These are phyloP conservation scores for Machaerirhynchus nigripectus DNA, from an alignment of 2,113 vertebrate species.

Conservation along the genomic window DNA sequence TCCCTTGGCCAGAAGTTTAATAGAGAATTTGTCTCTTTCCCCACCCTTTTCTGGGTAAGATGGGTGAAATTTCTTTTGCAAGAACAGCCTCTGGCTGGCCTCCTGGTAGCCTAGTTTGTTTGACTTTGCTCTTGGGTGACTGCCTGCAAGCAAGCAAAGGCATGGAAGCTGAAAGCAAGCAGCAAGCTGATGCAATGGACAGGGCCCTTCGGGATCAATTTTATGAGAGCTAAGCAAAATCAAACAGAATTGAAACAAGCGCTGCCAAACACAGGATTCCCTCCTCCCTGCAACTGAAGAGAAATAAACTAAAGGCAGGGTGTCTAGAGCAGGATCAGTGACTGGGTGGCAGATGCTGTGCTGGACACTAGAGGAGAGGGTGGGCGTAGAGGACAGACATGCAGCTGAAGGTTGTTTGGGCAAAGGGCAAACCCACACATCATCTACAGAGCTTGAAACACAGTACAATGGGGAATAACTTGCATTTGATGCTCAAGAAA, in stretches of 20 bases:
- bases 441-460: neutral
- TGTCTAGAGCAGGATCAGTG: neutral
- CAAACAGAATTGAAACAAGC: slow-evolving; percentile 6
- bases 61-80: slow-evolving; percentile 56
- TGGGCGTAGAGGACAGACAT: neutral
- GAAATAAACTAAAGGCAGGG: neutral
- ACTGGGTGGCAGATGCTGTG: neutral
- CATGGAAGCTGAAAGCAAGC: slow-evolving; percentile 50
- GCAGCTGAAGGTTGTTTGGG: neutral
- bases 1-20: slow-evolving; percentile 27
- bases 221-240: slow-evolving; percentile 27
- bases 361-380: neutral
- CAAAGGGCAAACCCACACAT: neutral
- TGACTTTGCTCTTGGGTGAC: slow-evolving; percentile 54
- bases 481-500: neutral
- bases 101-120: slow-evolving; percentile 53
- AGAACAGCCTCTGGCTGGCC: slow-evolving; percentile 62
- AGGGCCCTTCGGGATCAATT: neutral
- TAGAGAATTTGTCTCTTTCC: slow-evolving; percentile 26
- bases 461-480: neutral
- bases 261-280: slow-evolving; percentile 27
- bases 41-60: slow-evolving; percentile 64
- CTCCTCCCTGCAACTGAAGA: neutral
- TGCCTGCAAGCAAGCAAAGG: slow-evolving; percentile 38
- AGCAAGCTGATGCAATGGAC: slow-evolving; percentile 44